Percentiles rank a stretch among this genome's conserved stretches.
Conservation (phyloP, 2,113 vertebrate species). For the Trinectes maculatus region DNA sequence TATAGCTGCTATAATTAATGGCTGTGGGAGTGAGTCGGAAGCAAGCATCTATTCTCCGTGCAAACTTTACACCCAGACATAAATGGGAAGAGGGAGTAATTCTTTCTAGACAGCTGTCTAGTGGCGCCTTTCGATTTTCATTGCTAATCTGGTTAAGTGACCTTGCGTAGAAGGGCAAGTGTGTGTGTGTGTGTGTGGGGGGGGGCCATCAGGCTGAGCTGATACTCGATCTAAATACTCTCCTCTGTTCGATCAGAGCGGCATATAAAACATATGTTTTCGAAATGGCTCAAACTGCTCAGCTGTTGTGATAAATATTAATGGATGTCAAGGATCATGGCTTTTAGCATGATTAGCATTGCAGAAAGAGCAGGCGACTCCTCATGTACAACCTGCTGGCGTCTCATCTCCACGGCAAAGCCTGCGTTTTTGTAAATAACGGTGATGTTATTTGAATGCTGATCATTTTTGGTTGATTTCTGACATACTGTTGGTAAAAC, state of each 20-base stretch:
- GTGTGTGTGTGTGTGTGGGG: no score
- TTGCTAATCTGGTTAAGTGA: slow-evolving; percentile 53
- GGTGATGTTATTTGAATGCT: no score
- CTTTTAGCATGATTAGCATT: no score
- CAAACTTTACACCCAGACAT: slow-evolving; percentile 36
- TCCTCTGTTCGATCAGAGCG: slow-evolving; percentile 30
- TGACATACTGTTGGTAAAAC: no score
- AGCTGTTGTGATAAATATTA: slow-evolving; percentile 31
- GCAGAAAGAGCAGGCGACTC: not conserved
- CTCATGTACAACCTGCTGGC: no score
- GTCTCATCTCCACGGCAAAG: no score
- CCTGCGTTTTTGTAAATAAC: no score
- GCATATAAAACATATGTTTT: slow-evolving; percentile 29
- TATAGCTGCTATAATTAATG: slow-evolving; percentile 52
- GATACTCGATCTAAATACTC: slow-evolving; percentile 25
- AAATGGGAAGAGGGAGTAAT: slow-evolving; percentile 35
- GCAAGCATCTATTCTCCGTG: slow-evolving; percentile 11
- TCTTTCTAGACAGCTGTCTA: slow-evolving; percentile 36
- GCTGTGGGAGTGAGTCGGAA: slow-evolving; percentile 20
- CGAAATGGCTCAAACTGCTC: slow-evolving; percentile 24
- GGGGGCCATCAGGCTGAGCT: slow-evolving; percentile 8
- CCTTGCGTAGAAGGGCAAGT: slow-evolving; percentile 17
- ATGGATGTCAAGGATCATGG: slow-evolving; percentile 19
- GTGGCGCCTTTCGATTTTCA: slow-evolving; percentile 28
- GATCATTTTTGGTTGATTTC: no score